A percentile compares a stretch with the other conserved stretches of the same genome.
Evolutionary conservation across 1,140 invertebrate species (phyloP).

Genomic region (Drosophila ironensis): DNA sequence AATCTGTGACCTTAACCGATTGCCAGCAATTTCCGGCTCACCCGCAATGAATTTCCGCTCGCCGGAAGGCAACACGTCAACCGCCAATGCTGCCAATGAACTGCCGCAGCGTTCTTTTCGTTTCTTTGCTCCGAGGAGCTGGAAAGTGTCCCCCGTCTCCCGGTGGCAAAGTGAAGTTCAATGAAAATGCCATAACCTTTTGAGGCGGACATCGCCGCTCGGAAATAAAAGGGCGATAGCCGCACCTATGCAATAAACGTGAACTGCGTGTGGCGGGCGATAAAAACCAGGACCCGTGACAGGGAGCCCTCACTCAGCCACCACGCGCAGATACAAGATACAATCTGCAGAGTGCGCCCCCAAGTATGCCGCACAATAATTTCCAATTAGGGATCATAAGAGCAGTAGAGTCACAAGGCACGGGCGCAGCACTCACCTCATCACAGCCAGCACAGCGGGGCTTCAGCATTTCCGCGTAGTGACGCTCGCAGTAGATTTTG

Average conservation of each 20-base stretch:
- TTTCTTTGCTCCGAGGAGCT: conserved; percentile 18
- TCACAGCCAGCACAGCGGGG: conserved; percentile 96
- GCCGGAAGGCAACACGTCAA: conserved; percentile 54
- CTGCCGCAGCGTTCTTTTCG: conserved; percentile 26
- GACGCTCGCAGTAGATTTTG: conserved; percentile 93
- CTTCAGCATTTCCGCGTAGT: conserved; percentile 96
- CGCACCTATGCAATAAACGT: conserved; percentile 65
- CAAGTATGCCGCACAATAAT: conserved; percentile 59
- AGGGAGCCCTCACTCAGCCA: conserved; percentile 35
- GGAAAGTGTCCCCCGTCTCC: conserved; percentile 13
- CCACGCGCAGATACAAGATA: conserved; percentile 3
- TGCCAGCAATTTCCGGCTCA: conserved; percentile 27
- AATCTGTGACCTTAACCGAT: conserved; percentile 26
- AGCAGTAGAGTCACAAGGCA: background rate
- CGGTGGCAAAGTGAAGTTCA: conserved; percentile 64
- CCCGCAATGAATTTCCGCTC: conserved; percentile 27
- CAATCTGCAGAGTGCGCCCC: conserved; percentile 24
- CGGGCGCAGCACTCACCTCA: conserved; percentile 88
- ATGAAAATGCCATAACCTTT: conserved; percentile 59
- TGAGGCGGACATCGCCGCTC: background rate
- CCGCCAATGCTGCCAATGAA: conserved; percentile 49
- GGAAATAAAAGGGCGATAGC: conserved; percentile 9
- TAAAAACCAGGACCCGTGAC: conserved; percentile 48
- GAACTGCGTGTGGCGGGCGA: conserved; percentile 58
- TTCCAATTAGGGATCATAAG: conserved; percentile 50